These are phyloP conservation scores for Drosophila paranaensis DNA, from an alignment of 2,888 invertebrate genomes.

Conservation along the genomic window DNA sequence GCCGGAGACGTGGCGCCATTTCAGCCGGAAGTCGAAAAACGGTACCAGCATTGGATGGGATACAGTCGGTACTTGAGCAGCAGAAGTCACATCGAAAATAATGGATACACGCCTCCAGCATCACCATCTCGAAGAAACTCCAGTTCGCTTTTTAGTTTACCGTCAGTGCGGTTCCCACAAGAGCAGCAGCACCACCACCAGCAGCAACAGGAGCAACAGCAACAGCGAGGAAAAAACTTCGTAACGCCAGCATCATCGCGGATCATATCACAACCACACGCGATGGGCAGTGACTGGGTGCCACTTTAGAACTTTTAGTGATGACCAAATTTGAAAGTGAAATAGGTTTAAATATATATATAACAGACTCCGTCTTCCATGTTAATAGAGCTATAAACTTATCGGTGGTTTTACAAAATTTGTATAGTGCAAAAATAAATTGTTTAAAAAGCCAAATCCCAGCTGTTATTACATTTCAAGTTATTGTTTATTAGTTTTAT, in stretches of 20 bases:
- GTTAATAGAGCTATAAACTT: slow-evolving; percentile 15
- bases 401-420: slow-evolving; percentile 28
- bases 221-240: neutral
- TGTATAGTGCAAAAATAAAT: slow-evolving; percentile 1
- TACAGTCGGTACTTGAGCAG: slow-evolving; percentile 19
- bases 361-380: neutral
- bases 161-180: neutral
- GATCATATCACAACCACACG: neutral
- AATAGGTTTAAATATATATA: slow-evolving; percentile 7
- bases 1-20: slow-evolving; percentile 21
- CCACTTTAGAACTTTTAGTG: slow-evolving; percentile 18
- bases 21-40: slow-evolving; percentile 11
- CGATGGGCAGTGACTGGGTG: slow-evolving; percentile 26
- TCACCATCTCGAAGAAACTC: neutral
- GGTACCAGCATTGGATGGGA: slow-evolving; percentile 21
- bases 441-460: neutral
- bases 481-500: slow-evolving; percentile 52
- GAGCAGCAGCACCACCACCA: neutral
- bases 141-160: neutral
- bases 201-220: neutral
- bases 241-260: neutral
- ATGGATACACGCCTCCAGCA: neutral
- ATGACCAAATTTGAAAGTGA: slow-evolving; percentile 24
- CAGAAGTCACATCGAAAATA: neutral
- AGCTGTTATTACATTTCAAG: slow-evolving; percentile 21